Evolutionary conservation across 2,113 vertebrate genomes (phyloP), one percentile per base, ranked within the genome.

Genomic region (Enhydra lutris): DNA sequence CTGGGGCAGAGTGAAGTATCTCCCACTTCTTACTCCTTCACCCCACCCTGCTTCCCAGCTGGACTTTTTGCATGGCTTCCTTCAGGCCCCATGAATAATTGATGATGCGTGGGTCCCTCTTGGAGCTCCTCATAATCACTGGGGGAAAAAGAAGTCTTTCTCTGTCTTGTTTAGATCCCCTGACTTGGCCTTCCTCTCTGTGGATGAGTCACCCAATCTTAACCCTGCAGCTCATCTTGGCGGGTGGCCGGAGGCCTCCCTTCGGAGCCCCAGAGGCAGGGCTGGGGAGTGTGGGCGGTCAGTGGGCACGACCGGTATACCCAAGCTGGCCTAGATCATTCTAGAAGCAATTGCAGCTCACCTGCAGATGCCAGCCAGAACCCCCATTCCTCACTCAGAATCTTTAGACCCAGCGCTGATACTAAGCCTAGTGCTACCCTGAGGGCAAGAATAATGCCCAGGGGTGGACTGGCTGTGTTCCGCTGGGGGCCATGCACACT

Each of bases 121-220:
- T 6, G 1, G 42, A 85, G 67, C 23, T 3, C 67, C 82, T 89
- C 78, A 55, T 45, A 23, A 18, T 91, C 79, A 13, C 74, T 39
- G 23, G n/a, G 59, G 24, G 10, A 8, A 31, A 73, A 61, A 29
- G 74, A 50, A 94, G 55, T 39, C 96, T 85, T 81, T 78, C 91
- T 96, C 55, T 57, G n/a, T 47, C 69, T 93, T 57, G 63, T 71
- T 90, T 92, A 57, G 42, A 87, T 63, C 74, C 71, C 39, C 23
- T 6, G 31, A 15, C 13, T 81, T 34, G 76, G 81, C 81, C 78
- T 84, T 50, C 55, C 92, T 82, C 73, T 61, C 76, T n/a, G 20
- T 9, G 5, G 36, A 24, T 89, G 96, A 98, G 36, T 97, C 97
- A 97, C 45, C 61, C 9, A 0, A 36, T 31, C 73, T 50, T 88